phyloP scores from a whole-genome alignment of 2,797 vertebrate species.

The Eremophila alpestris region DNA sequence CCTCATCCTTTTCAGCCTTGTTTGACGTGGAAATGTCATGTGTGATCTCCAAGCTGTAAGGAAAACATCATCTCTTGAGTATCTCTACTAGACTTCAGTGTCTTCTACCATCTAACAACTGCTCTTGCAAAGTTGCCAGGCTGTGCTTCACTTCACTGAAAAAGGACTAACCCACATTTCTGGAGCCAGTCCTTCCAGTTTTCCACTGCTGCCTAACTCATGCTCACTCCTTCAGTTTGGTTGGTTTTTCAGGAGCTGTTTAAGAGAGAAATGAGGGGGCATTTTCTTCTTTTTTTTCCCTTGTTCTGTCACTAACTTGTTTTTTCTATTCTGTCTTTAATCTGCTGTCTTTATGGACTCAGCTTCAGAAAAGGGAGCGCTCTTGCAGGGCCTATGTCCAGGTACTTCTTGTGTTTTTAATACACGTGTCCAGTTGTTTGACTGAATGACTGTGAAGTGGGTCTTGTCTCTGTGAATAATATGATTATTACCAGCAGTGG shows the following conservation, averaged over 20 bases:
- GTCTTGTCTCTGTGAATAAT: slow-evolving; percentile 31
- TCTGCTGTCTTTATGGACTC: slow-evolving; percentile 83
- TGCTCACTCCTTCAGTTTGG: neutral
- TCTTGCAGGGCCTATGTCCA: slow-evolving; percentile 99
- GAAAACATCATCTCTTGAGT: slow-evolving; percentile 18
- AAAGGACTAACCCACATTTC: slow-evolving; percentile 16
- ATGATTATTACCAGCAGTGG: neutral
- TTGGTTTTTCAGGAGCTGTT: slow-evolving; percentile 43
- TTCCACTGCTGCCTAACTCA: slow-evolving; percentile 54
- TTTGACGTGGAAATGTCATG: slow-evolving; percentile 24
- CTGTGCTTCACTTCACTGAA: slow-evolving; percentile 19
- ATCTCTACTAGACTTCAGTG: slow-evolving; percentile 6
- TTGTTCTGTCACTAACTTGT: slow-evolving; percentile 77
- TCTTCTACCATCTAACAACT: slow-evolving; percentile 56
- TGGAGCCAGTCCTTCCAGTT: neutral
- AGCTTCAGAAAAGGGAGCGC: slow-evolving; percentile 99
- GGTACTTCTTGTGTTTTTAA: slow-evolving; percentile 86
- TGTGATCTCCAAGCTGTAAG: slow-evolving; percentile 25
- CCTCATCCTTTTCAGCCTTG: neutral
- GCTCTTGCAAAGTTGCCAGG: neutral
- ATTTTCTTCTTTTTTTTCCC: slow-evolving; percentile 55
- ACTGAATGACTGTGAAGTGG: slow-evolving; percentile 63
- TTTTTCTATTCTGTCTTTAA: slow-evolving; percentile 80
- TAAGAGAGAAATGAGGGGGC: slow-evolving; percentile 12
- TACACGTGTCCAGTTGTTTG: slow-evolving; percentile 65